Conservation (phyloP, 2,888 invertebrate species). For the Emmelina monodactyla region DNA sequence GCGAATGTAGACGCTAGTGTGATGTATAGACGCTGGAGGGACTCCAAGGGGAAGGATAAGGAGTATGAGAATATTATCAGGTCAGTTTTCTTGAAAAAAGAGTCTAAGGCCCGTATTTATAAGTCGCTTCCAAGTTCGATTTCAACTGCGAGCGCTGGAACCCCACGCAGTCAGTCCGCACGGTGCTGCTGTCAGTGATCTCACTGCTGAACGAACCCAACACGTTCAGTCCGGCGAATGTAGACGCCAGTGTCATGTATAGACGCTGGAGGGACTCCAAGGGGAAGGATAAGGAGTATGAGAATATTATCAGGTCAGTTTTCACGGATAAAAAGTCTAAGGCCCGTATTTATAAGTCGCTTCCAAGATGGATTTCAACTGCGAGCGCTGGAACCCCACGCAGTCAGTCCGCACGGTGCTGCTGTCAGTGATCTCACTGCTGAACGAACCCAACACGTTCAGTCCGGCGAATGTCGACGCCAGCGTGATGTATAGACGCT, state of each 20-base stretch:
- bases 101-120: too few species aligned
- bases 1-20: too few species aligned
- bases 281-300: constrained; percentile 98
- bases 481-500: too few species aligned
- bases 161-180: constrained; percentile 99
- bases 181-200: constrained; percentile 97
- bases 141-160: constrained; percentile 99
- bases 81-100: too few species aligned
- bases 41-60: constrained; percentile 96
- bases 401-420: constrained; percentile 99
- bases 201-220: constrained; percentile 99
- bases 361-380: too few species aligned
- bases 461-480: too few species aligned
- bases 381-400: constrained; percentile 99
- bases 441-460: too few species aligned
- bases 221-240: constrained; percentile 99
- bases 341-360: too few species aligned
- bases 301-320: constrained; percentile 92
- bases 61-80: constrained; percentile 99
- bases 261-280: constrained; percentile 98
- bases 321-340: too few species aligned
- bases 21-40: constrained; percentile 98
- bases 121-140: too few species aligned
- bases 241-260: constrained; percentile 99
- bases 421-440: constrained; percentile 97